Base-by-base conservation (phyloP, 35 echinoderm and acorn worm species). In the Ophiothrix spiculata region DNA sequence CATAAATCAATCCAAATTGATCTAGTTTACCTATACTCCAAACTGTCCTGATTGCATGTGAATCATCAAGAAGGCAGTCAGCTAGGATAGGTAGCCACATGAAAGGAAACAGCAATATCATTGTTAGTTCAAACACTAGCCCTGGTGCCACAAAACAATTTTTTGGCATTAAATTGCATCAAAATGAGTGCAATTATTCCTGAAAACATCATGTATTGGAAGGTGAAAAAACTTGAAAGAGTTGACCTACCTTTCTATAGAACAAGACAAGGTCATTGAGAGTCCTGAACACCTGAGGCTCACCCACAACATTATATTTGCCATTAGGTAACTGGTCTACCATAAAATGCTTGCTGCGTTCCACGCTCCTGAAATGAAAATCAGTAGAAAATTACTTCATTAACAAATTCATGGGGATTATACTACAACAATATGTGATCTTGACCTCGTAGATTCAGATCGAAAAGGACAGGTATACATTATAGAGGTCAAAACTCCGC, bases 281-380 rank as follows among this genome's bases (percentile, higher is more conserved):
- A 35, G 32, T 86, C 40, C 64, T 64, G 56, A 91, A 90, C 1
- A 93, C 86, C 56, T 79, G 85, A 56, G 81, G 88, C 39, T 98
- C 95, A 64, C 95, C 95, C 16, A 98, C 92, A 1, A 98, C 91
- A 34, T 93, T 86, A 81, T 91, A 98, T 0, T 93, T 93, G n/a
- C 92, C 92, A 80, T 90, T 98, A 23, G 84, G 89, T 2, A 90
- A 78, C 38, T 94, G 95, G 39, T 93, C 95, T 31, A 98, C 90
- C 80, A 93, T 93, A 79, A 98, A 98, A 83, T 98, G 95, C 39
- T 98, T 98, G 88, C 92, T 91, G 0, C 89, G 86, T 39, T 79
- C 76, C 35, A 41, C 76, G 1, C 77, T 80, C 75, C 95, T 98
- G 75, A 17, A 37, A 39, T 90, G n/a, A n/a, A n/a, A n/a, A n/a